These are phyloP conservation scores for Glossophaga mutica DNA, from an alignment of 2,797 vertebrate genomes.

Conservation along the genomic window DNA sequence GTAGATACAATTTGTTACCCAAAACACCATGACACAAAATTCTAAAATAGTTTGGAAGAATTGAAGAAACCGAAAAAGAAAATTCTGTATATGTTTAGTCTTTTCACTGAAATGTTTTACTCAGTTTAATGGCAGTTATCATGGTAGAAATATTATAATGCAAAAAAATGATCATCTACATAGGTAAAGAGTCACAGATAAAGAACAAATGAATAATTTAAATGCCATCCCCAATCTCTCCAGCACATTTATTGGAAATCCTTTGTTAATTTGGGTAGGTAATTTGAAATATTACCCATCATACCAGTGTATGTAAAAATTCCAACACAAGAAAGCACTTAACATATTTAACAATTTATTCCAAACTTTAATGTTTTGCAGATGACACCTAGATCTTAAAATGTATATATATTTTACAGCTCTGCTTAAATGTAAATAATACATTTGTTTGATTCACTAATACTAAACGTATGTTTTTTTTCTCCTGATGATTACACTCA, in stretches of 20 bases:
- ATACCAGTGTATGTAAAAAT: background rate
- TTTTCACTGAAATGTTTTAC: background rate
- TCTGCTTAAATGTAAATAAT: constrained; percentile 52
- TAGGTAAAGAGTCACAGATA: background rate
- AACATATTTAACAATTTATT: constrained; percentile 41
- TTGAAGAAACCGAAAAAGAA: background rate
- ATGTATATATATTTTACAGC: background rate
- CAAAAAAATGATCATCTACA: background rate
- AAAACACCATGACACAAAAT: background rate
- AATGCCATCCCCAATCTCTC: background rate
- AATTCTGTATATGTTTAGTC: background rate
- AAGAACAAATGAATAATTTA: background rate
- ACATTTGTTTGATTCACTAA: background rate
- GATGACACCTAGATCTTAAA: constrained; percentile 39
- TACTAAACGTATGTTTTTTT: constrained; percentile 18
- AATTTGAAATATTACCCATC: constrained; percentile 33
- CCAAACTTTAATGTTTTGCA: constrained; percentile 40
- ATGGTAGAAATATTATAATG: background rate
- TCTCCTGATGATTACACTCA: constrained; percentile 22
- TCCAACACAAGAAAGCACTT: background rate
- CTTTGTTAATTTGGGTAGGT: background rate
- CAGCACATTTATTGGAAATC: background rate
- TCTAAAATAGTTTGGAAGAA: background rate
- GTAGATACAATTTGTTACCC: background rate
- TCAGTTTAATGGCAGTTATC: background rate